Base-by-base conservation (phyloP, 2,113 vertebrate species). In the Neodon shergylaensis region DNA sequence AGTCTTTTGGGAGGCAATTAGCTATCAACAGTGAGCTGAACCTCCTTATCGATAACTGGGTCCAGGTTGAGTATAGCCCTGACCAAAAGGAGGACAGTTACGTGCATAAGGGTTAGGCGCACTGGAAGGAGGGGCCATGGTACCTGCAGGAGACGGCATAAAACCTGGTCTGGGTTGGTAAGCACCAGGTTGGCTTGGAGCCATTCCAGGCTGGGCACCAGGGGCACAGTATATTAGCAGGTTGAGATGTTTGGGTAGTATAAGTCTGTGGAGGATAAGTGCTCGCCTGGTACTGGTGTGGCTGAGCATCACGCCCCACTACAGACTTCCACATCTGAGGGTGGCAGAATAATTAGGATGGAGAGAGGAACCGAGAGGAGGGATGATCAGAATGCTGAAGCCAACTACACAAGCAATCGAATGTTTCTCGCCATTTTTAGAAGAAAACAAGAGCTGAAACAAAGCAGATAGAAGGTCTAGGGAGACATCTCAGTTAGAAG, bases 271-370 rank as follows among this genome's bases (percentile, higher is more conserved):
- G 97, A 78, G 99, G 98, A 93, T 99, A 99, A 95, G 95, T 98
- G 98, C 99, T 99, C 66, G 99, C 98, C 54, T 99, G 98, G 96
- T 99, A 99, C 98, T 99, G 99, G 87, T 99, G 99, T 16, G 98
- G 17, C 21, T 58, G 54, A 58, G 54, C 99, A 10, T 99, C 96
- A 68, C 99, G 99, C 63, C 99, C 99, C 97, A 99, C 99, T 0
- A 95, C 99, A 5, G 99, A 99, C 97, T 99, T 99, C 99, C 99
- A 99, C 99, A 99, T 99, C 99, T 99, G 97, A 54, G 79, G 44
- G 58, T 66, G 58, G 65, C 31, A 92, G 52, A 95, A 90, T 81
- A 42, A 76, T 83, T 70, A 66, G 66, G 72, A 31, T 24, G 24
- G 54, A 61, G 5, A 36, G 44, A 42, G 90, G 36, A 72, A 52